Evolutionary conservation across 2,888 invertebrate genomes (phyloP).

Genomic region (Oxytorus armatus): DNA sequence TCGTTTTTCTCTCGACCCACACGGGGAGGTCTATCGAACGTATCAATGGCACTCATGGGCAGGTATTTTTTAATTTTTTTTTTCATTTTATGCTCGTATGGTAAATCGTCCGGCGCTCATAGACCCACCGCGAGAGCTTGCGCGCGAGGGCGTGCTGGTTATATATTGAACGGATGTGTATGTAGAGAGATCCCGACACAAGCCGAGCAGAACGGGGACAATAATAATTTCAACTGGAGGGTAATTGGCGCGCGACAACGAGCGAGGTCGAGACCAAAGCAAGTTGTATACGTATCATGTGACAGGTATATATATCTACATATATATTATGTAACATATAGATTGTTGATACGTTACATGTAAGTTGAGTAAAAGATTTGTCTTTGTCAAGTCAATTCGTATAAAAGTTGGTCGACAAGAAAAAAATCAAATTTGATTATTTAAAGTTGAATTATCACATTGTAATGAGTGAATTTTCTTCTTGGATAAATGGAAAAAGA

Average conservation of each 20-base stretch:
- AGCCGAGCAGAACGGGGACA: slow-evolving; percentile 54
- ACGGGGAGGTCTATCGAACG: slow-evolving; percentile 45
- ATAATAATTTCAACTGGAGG: slow-evolving; percentile 57
- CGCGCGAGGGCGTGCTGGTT: slow-evolving; percentile 40
- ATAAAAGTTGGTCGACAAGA: background rate
- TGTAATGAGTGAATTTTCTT: too few species aligned
- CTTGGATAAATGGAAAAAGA: too few species aligned
- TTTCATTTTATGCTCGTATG: slow-evolving; percentile 5
- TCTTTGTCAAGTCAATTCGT: background rate
- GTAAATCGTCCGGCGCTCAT: slow-evolving; percentile 29
- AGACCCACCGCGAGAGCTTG: slow-evolving; percentile 37
- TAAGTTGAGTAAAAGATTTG: background rate
- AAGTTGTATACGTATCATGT: slow-evolving; percentile 30
- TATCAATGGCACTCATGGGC: slow-evolving; percentile 45
- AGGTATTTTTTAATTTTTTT: slow-evolving; percentile 20
- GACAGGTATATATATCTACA: slow-evolving; percentile 26
- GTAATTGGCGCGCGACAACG: slow-evolving; percentile 55
- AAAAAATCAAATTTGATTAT: too few species aligned
- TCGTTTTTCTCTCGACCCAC: slow-evolving; percentile 44
- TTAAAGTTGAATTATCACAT: too few species aligned
- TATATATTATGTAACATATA: background rate
- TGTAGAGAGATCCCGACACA: slow-evolving; percentile 24
- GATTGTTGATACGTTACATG: background rate
- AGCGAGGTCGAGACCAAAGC: slow-evolving; percentile 45
- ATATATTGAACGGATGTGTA: slow-evolving; percentile 41